Evolutionary conservation across 2,797 vertebrate species (phyloP).

Genomic region (Peromyscus nudipes): DNA sequence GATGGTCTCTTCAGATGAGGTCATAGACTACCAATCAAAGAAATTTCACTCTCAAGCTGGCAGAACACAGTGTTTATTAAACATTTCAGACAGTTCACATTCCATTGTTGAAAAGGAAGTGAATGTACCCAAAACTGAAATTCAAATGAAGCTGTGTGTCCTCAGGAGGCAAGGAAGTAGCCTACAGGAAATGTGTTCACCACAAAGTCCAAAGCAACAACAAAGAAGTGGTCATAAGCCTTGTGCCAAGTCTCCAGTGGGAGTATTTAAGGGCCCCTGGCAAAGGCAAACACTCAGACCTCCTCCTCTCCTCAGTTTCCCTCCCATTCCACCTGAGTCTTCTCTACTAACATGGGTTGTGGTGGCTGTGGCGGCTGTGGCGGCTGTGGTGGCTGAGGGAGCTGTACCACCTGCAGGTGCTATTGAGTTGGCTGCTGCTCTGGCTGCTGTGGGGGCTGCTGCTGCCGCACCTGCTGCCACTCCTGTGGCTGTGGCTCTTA

Average conservation of each 20-base stretch:
- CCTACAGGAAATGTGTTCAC: not conserved
- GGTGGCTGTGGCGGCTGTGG: not conserved
- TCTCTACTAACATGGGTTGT: constrained; percentile 1
- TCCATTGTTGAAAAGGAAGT: not conserved
- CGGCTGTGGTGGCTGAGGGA: not conserved
- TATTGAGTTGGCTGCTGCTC: no score
- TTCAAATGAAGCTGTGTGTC: not conserved
- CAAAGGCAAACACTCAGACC: not conserved
- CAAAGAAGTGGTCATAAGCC: not conserved
- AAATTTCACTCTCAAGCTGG: not conserved
- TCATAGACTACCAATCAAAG: not conserved
- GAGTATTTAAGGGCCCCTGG: not conserved
- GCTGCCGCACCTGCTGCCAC: not conserved
- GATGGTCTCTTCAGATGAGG: not conserved
- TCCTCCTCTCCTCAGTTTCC: not conserved
- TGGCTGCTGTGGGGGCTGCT: not conserved
- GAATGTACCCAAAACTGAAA: not conserved
- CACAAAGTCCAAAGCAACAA: not conserved
- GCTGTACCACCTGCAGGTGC: not conserved
- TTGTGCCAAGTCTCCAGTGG: fast-evolving
- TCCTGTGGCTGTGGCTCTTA: not conserved
- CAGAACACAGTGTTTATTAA: not conserved
- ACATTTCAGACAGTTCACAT: not conserved
- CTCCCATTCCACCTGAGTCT: not conserved
- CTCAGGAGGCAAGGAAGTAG: not conserved